Base-by-base conservation (phyloP, 1,140 invertebrate genomes). In the Augochlora pura region DNA sequence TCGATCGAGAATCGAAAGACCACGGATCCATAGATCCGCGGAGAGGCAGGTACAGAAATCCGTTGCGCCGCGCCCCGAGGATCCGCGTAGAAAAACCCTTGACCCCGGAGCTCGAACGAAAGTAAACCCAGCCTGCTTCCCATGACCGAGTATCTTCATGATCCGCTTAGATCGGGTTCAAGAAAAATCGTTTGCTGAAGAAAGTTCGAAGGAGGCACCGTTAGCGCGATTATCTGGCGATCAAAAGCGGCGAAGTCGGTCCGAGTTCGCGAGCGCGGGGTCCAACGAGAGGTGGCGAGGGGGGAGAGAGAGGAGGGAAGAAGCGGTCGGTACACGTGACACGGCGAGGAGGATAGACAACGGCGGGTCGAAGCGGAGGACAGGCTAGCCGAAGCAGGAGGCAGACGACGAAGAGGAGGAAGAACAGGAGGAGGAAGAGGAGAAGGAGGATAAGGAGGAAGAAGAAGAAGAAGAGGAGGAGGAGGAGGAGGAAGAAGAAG, bases 351-450 rank as follows among this genome's bases (percentile, higher is more conserved):
- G 14, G 59, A 83, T 71, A 59, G 52, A 60, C 57, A 66, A 68
- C 62, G 1, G 27, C 7, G 62, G 57, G 21, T 5, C n/a, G 64
- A 38, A 71, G 46, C 42, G 27, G 49, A 23, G 54, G 1, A 32
- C 6, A n/a, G 54, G 54, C 18, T 57, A n/a, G 57, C 27, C 25
- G 46, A 63, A 60, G 54, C 52, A 80, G 63, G 80, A 79, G 52
- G 79, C 88, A 82, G 82, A 80, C 81, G 80, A 63, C 52, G 63
- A 79, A 57, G 79, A 78, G 39, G 78, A 88, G 77, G 64, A 80
- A 65, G 80, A 52, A 16, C 10, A 18, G 18, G 54, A 57, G 9
- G 57, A 27, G 32, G 67, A 62, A 25, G 71, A 21, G 16, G 71
- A 73, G 69, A 52, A 46, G 21, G 74, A 39, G 46, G 77, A 59